Evolutionary conservation across 2,113 vertebrate genomes (phyloP), one percentile per base, ranked within the genome.

Genomic region (Capricornis sumatraensis): DNA sequence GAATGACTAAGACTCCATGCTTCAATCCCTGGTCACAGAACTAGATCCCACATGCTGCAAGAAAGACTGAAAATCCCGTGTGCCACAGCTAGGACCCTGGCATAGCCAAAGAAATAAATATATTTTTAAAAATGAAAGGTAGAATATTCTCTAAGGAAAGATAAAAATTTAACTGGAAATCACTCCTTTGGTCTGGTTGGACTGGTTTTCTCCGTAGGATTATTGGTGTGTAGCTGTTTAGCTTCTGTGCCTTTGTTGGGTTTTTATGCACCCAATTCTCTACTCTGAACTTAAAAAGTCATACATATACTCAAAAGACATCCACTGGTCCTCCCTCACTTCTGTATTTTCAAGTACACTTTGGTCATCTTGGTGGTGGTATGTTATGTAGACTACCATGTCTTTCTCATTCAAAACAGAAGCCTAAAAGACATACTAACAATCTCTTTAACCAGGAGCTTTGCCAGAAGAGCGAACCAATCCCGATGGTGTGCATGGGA

Each of bases 371-470:
- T 94, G 79, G 50, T 71, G 50, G 47, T 67, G 28, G 40, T 97
- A 85, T 16, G 10, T 12, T 95, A 58, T 45, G 8, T 87, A 78
- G 19, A 94, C 47, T 64, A 88, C 53, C 12, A 33, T 71, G 71
- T 90, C 19, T 87, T 97, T 91, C 23, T 40, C 71, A 27, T 43
- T 93, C 67, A 64, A 94, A 82, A 58, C 60, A 96, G 93, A 96
- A 96, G 47, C 64, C 82, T 76, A 40, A 76, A 47, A 83, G 62
- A 86, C 10, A 30, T 91, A 82, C 27, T 52, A 57, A 85, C n/a
- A 86, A 85, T 14, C 81, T 95, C 74, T 82, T 50, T 30, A 98
- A 62, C 30, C 6, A 15, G 82, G 58, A 95, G 43, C 36, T 93
- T 91, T 60, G 43, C 64, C 47, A 55, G 47, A 82, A 96, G 17